These are phyloP conservation scores for Aromia moschata DNA, from an alignment of 2,888 invertebrate species.

Conservation along the genomic window DNA sequence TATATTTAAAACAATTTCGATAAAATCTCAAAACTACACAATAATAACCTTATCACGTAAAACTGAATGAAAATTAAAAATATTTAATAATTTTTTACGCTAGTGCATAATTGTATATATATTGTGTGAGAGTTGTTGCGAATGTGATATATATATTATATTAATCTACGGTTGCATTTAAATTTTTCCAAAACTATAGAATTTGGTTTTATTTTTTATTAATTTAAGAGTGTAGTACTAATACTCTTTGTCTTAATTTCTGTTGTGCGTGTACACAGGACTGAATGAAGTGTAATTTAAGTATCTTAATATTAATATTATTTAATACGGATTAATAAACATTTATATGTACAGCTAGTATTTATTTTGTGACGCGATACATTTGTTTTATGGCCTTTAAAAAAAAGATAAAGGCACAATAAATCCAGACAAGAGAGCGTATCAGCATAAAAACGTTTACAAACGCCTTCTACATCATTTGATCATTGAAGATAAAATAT, in stretches of 20 bases:
- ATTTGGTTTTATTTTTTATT: conserved; percentile 29
- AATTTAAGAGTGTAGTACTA: conserved; percentile 44
- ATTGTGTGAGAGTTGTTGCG: conserved; percentile 38
- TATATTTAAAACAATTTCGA: conserved; percentile 44
- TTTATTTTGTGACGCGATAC: too few species aligned
- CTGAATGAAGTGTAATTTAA: conserved; percentile 43
- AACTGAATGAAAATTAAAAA: conserved; percentile 29
- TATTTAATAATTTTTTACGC: conserved; percentile 43
- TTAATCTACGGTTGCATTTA: conserved; percentile 38
- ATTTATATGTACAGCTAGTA: conserved; percentile 42
- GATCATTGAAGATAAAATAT: too few species aligned
- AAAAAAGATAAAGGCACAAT: too few species aligned
- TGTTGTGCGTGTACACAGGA: conserved; percentile 42
- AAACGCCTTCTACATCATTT: too few species aligned
- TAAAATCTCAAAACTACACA: conserved; percentile 31
- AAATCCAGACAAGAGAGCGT: too few species aligned
- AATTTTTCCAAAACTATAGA: conserved; percentile 25
- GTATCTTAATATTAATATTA: conserved; percentile 41
- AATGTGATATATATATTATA: conserved; percentile 37
- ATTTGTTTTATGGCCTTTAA: conserved; percentile 17
- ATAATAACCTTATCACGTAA: conserved; percentile 27
- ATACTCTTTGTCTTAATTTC: conserved; percentile 40
- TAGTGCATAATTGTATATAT: conserved; percentile 45
- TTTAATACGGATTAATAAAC: conserved; percentile 44
- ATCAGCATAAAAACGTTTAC: too few species aligned